Percentiles rank a stretch among this genome's conserved stretches.
These are phyloP conservation scores for Ichneumoninae sp. DNA, from an alignment of 2,888 invertebrate genomes.

Conservation along the genomic window DNA sequence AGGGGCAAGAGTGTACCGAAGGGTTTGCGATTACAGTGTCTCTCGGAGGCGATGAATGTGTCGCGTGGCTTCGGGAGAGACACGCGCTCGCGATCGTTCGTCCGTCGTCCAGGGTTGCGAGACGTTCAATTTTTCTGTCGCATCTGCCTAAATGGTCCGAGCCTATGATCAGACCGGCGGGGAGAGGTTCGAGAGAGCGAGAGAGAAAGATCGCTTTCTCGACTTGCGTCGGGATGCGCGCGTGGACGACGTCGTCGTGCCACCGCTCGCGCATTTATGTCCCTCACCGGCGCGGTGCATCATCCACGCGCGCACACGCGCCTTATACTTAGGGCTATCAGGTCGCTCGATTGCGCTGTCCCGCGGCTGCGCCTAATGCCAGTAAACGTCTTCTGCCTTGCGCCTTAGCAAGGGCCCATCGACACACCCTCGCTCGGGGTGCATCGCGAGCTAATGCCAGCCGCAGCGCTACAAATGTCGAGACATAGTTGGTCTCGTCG, in stretches of 20 bases:
- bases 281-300: constrained; percentile 14
- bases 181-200: constrained; percentile 17
- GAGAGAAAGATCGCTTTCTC: neutral
- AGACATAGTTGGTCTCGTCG: neutral
- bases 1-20: constrained; percentile 12
- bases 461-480: neutral
- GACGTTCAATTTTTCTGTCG: constrained; percentile 76
- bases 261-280: constrained; percentile 34
- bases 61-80: constrained; percentile 76
- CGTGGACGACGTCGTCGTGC: constrained; percentile 21
- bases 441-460: neutral
- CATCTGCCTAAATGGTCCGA: constrained; percentile 80
- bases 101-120: constrained; percentile 19
- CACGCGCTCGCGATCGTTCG: constrained; percentile 15
- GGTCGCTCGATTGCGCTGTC: constrained; percentile 37
- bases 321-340: constrained; percentile 34
- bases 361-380: constrained; percentile 49
- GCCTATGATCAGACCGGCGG: constrained; percentile 73
- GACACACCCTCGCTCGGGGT: constrained; percentile 14
- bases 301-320: constrained; percentile 11
- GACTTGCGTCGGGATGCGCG: constrained; percentile 11
- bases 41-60: constrained; percentile 65
- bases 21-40: constrained; percentile 5
- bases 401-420: neutral
- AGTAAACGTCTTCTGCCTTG: constrained; percentile 13